phyloP scores from a whole-genome alignment of 2,113 vertebrate genomes.

The Oryzias javanicus region DNA sequence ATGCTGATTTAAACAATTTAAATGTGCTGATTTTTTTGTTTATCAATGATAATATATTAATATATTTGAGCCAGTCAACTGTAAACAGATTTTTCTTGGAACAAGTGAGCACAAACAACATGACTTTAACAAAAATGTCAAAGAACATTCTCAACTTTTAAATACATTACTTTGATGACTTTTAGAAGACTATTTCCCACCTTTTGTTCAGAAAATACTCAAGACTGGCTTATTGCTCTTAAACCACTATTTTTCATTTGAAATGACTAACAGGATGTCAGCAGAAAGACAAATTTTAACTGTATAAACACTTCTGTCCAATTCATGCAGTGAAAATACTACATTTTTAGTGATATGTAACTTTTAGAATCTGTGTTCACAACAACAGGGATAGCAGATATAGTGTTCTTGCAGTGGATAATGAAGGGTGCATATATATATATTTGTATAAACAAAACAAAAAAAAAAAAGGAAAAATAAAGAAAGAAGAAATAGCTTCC shows the following conservation, averaged over 20 bases:
- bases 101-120: too few species aligned
- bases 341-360: constrained; percentile 33
- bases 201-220: constrained; percentile 30
- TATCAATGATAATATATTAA: too few species aligned
- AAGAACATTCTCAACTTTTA: constrained; percentile 3
- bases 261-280: constrained; percentile 5
- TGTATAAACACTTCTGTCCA: constrained; percentile 19
- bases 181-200: constrained; percentile 11
- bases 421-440: not conserved
- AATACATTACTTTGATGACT: constrained; percentile 18
- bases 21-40: too few species aligned
- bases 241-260: not conserved
- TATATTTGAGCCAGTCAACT: too few species aligned
- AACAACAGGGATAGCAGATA: constrained; percentile 64
- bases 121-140: too few species aligned
- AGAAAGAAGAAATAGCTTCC: constrained; percentile 30
- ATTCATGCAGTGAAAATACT: constrained; percentile 39
- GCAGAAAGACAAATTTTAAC: constrained; percentile 5
- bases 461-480: not conserved
- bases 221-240: not conserved
- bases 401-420: constrained; percentile 64
- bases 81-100: too few species aligned
- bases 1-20: constrained; percentile 1
- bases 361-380: constrained; percentile 80
- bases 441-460: not conserved